phyloP scores from a whole-genome alignment of 2,888 invertebrate genomes.

The Hylaea fasciaria region DNA sequence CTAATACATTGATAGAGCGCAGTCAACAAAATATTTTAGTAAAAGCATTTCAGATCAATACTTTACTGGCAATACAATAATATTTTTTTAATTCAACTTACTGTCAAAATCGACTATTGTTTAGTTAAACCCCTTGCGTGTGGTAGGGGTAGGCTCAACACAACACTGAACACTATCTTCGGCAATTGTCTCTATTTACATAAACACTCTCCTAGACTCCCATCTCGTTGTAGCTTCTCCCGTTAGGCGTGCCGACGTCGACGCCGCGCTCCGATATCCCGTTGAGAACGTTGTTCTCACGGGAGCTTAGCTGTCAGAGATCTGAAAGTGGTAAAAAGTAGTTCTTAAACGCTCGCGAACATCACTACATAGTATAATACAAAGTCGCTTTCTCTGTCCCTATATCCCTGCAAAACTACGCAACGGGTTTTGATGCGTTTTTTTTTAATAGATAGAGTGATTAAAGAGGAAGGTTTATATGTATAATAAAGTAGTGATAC shows the following conservation, averaged over 20 bases:
- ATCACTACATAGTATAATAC: no score
- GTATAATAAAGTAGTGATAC: no score
- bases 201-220: conserved; percentile 57
- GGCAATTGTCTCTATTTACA: conserved; percentile 13
- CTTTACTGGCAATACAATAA: not conserved
- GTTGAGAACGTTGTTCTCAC: conserved; percentile 80
- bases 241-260: conserved; percentile 65
- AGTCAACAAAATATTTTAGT: not conserved
- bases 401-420: no score
- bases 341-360: no score
- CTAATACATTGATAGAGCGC: not conserved
- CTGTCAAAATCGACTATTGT: no score
- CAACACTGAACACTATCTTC: not conserved
- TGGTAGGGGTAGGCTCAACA: not conserved
- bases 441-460: no score
- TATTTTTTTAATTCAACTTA: no score
- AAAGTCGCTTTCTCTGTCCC: no score
- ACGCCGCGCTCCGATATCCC: conserved; percentile 74
- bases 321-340: conserved; percentile 57
- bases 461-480: no score
- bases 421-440: no score
- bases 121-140: no score
- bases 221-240: conserved; percentile 74
- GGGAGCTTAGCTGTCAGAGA: conserved; percentile 83
- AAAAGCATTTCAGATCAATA: not conserved